Conservation (phyloP, 2,888 invertebrate genomes). For the Epinotia bilunana region DNA sequence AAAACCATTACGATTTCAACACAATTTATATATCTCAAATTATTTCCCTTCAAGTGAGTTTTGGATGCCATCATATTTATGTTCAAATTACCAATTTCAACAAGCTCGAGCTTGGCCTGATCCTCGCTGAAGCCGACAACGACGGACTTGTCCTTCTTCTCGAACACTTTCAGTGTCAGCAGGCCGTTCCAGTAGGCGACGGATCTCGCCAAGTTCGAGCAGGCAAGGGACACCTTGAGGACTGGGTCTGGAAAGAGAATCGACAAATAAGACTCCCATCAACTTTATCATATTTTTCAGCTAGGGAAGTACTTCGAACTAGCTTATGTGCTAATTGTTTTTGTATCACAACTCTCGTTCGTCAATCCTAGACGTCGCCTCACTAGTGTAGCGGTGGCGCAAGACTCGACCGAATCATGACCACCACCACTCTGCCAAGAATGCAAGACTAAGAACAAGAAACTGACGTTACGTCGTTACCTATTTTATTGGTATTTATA, state of each 20-base stretch:
- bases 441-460: too few relatives aligned
- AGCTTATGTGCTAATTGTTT: too few relatives aligned
- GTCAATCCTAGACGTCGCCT: too few relatives aligned
- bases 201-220: slow-evolving; percentile 90
- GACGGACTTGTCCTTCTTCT: slow-evolving; percentile 85
- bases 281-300: background rate
- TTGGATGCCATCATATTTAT: background rate
- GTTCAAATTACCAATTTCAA: slow-evolving; percentile 86
- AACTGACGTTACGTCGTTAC: too few relatives aligned
- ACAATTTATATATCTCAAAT: too few relatives aligned
- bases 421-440: too few relatives aligned
- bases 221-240: slow-evolving; percentile 90
- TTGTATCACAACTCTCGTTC: too few relatives aligned
- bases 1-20: too few relatives aligned
- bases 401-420: too few relatives aligned
- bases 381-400: too few relatives aligned
- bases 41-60: too few relatives aligned
- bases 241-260: slow-evolving; percentile 87
- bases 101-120: slow-evolving; percentile 91
- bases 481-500: too few relatives aligned
- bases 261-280: background rate
- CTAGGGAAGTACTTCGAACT: background rate
- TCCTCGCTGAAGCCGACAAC: slow-evolving; percentile 88
- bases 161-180: slow-evolving; percentile 89
- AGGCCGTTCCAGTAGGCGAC: slow-evolving; percentile 93